Base-by-base conservation (phyloP, 92 coral and sea anemone species). In the Diadumene lineata region DNA sequence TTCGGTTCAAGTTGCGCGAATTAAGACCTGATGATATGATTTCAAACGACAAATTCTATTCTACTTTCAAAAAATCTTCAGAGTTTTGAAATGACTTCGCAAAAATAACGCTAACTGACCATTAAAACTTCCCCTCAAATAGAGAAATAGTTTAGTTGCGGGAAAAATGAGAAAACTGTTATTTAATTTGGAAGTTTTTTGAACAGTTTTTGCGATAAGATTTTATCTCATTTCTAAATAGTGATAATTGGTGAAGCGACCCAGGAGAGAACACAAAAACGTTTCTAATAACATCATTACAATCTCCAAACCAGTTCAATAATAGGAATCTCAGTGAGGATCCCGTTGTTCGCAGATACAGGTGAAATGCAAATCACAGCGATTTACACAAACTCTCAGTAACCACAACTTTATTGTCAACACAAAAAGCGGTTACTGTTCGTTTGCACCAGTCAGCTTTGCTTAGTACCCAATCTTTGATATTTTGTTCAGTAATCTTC, bases 301-400 rank as follows among this genome's bases (percentile, higher is more conserved):
- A 11, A 58, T 23, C 64, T 58, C 11, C 1, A 58, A 60, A 62
- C 21, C 43, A 15, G 43, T 30, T 1, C 0, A 62, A 33, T 72
- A 32, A 21, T 72, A 56, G 32, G 64, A 72, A 16, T 26, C 27
- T 25, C 77, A 10, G 29, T 46, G 31, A 10, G 66, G 8, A 65
- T 29, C 77, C 77, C 18, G 66, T 32, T 60, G 77, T 61, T 56
- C 11, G 6, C n/a, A 13, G 16, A 34, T 19, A 34, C 77, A 72
- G 77, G 77, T 72, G 56, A 61, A 72, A 72, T 72, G 77, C 66
- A 72, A 72, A 72, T 72, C 27, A 72, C 43, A 61, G 23, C 48
- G 13, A 1, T 28, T 22, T 32, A 72, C 21, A 72, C 66, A 57
- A 72, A 33, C 22, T 33, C 22, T 21, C 33, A 44, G n/a, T 0